Base-by-base conservation (phyloP, 1,140 invertebrate species). In the Goniozus legneri region DNA sequence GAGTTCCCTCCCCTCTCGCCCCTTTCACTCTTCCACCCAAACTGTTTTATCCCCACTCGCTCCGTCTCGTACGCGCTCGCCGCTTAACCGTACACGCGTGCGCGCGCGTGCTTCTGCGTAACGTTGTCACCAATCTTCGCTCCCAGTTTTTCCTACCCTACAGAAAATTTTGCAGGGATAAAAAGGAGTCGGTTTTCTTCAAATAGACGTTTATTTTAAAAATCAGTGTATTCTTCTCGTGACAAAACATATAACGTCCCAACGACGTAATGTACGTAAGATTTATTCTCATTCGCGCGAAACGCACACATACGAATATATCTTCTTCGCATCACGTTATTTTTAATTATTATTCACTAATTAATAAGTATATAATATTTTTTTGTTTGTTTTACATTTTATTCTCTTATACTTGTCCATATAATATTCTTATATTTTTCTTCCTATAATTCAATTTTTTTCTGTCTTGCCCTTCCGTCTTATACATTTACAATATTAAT, bases 201-300 rank as follows among this genome's bases (percentile, higher is more conserved):
- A 69, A 72, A 69, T 67, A 69, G 63, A 69, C 68, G 66, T 69
- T 71, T 69, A 70, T 71, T 72, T n/a, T 48, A 71, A 73, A 71
- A 73, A 72, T 52, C 56, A 65, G 44, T 69, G 60, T 69, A 67
- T 69, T 60, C 10, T n/a, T n/a, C n/a, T 66, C 52, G 54, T 64
- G 66, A 67, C 58, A 69, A 71, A 70, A 67, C 65, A 68, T 67
- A 56, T 62, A 62, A 62, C 55, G 56, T 39, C 48, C 21, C 51
- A 24, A 7, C 47, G 52, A 53, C 50, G 36, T 41, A 47, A 47
- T 59, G 56, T 51, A 52, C 36, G 50, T 47, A 47, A 52, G 20
- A 45, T 37, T 37, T 34, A 41, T 32, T 42, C 22, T 14, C 39
- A 36, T 44, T 35, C 42, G 49, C 43, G 35, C 49, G n/a, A n/a